Conservation (phyloP, 2,797 vertebrate species). For the Cercopithecus mitis region DNA sequence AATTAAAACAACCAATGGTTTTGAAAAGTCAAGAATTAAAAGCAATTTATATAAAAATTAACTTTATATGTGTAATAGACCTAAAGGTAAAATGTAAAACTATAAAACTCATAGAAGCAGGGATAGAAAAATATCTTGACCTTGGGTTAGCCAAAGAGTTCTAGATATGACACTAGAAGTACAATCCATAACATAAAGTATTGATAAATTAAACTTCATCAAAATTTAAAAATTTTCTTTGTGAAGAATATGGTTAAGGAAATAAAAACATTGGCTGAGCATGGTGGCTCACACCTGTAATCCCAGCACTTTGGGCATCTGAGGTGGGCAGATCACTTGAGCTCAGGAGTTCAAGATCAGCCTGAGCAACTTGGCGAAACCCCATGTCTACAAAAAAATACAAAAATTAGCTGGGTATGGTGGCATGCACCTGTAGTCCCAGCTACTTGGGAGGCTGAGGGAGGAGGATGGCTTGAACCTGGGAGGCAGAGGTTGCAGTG, state of each 20-base stretch:
- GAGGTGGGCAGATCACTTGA: no score
- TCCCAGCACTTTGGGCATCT: no score
- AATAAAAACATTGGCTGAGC: neutral
- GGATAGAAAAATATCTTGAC: neutral
- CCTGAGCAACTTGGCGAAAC: no score
- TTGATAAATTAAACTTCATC: neutral
- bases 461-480: no score
- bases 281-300: no score
- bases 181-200: neutral
- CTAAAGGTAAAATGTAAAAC: neutral
- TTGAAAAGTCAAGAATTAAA: slow-evolving; percentile 10
- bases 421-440: no score
- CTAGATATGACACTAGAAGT: neutral
- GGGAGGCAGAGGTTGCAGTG: no score
- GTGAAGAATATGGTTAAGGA: neutral
- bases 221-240: neutral
- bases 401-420: no score
- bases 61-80: neutral
- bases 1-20: neutral
- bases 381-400: no score
- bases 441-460: no score
- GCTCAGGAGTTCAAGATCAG: no score
- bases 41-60: neutral
- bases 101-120: neutral
- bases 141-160: neutral